These are phyloP conservation scores for Conomelus anceps DNA, from an alignment of 2,888 invertebrate genomes.

Conservation along the genomic window DNA sequence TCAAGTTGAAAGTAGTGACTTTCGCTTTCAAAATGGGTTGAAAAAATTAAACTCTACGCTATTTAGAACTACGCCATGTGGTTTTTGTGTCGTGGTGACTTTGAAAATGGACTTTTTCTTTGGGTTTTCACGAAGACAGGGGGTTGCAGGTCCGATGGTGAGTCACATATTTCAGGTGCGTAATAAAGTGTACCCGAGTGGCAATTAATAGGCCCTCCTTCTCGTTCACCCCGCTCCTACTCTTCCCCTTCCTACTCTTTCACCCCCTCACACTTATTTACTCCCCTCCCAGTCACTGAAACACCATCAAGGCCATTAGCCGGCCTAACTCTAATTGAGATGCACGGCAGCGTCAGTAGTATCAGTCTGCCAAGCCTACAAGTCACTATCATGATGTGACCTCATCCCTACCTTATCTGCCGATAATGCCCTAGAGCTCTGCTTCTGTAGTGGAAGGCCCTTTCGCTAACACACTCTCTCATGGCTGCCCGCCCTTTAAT, in stretches of 20 bases:
- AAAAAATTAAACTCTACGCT: background rate
- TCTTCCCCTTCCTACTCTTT: background rate
- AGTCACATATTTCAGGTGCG: background rate
- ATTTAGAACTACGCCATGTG: background rate
- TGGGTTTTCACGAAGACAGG: background rate
- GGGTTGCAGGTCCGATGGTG: background rate
- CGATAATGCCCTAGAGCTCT: background rate
- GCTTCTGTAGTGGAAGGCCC: background rate
- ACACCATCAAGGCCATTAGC: background rate
- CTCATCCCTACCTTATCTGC: background rate
- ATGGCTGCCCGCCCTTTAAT: no score
- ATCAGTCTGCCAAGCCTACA: background rate
- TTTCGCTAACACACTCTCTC: background rate
- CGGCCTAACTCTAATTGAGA: background rate
- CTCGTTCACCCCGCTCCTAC: no score
- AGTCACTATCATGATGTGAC: background rate
- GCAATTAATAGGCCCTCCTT: background rate
- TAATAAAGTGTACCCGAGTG: background rate
- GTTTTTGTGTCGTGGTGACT: background rate
- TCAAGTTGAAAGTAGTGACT: no score
- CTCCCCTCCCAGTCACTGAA: background rate
- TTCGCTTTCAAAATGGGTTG: no score
- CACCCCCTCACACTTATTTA: background rate
- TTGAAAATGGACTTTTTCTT: background rate
- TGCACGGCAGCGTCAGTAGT: background rate